Percentiles rank a stretch among this genome's conserved stretches.
phyloP scores from a whole-genome alignment of 2,888 invertebrate species.

The Sisyra nigra region DNA sequence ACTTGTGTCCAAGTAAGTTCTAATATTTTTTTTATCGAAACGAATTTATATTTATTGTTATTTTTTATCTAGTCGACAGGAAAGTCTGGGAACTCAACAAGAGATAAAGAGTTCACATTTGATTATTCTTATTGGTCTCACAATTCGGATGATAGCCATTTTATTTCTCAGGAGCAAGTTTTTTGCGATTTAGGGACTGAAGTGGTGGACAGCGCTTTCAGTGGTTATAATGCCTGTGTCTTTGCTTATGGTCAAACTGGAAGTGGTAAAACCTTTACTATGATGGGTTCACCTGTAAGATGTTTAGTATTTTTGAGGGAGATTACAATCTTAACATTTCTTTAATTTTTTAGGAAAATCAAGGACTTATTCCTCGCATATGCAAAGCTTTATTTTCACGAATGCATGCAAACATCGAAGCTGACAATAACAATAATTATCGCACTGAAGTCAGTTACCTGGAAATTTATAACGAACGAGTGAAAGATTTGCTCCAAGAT shows the following conservation, averaged over 20 bases:
- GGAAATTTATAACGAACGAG: conserved; percentile 49
- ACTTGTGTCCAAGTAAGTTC: conserved; percentile 38
- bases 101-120: conserved; percentile 74
- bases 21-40: not conserved
- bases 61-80: not conserved
- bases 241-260: conserved; percentile 88
- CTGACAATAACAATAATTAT: conserved; percentile 68
- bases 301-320: conserved; percentile 6
- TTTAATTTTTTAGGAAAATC: conserved; percentile 40
- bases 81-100: not conserved
- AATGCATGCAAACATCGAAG: conserved; percentile 66
- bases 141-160: conserved; percentile 48
- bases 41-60: not conserved
- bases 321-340: conserved; percentile 4
- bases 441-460: conserved; percentile 64
- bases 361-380: conserved; percentile 72
- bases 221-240: conserved; percentile 79
- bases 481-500: conserved; percentile 48
- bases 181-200: conserved; percentile 61
- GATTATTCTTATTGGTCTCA: conserved; percentile 83
- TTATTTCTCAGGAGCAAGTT: conserved; percentile 68
- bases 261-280: conserved; percentile 81
- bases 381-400: conserved; percentile 69
- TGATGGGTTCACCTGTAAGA: conserved; percentile 69
- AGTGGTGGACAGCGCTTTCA: conserved; percentile 65